Percentiles rank a stretch among this genome's conserved stretches.
phyloP scores from a whole-genome alignment of 1,140 invertebrate genomes.

The Philopotamus ludificatus region DNA sequence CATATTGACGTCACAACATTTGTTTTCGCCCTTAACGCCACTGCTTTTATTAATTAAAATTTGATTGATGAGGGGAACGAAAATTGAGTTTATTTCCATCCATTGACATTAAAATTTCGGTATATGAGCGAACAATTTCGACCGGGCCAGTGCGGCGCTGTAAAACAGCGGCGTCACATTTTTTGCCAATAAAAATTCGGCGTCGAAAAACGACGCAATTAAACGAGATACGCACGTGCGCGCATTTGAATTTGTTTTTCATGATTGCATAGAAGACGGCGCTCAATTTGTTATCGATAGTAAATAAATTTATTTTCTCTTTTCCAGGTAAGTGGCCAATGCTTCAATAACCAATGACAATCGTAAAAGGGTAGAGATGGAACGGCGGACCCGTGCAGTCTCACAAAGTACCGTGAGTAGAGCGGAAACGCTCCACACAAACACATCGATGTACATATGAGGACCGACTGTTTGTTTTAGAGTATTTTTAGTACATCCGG shows the following conservation, averaged over 20 bases:
- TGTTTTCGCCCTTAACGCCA: not conserved
- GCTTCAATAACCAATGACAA: conserved; percentile 5
- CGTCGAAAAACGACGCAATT: too few relatives aligned
- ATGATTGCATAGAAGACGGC: too few relatives aligned
- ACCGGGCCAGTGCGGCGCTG: too few relatives aligned
- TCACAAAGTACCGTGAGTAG: not conserved
- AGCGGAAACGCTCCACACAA: not conserved
- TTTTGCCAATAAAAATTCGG: too few relatives aligned
- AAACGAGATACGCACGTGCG: too few relatives aligned
- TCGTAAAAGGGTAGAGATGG: not conserved
- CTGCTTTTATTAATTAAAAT: not conserved
- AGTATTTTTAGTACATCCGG: conserved; percentile 15
- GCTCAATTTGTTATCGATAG: too few relatives aligned
- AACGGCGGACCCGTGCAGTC: not conserved
- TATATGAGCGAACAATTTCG: too few relatives aligned
- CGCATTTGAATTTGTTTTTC: too few relatives aligned
- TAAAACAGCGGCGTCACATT: too few relatives aligned
- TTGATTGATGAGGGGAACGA: not conserved
- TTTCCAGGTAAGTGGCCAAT: conserved; percentile 12
- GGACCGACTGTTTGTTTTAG: conserved; percentile 5
- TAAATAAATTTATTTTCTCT: too few relatives aligned
- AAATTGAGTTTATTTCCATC: not conserved
- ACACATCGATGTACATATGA: too few relatives aligned
- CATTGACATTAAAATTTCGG: not conserved
- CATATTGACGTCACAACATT: not conserved